Evolutionary conservation across 2,797 vertebrate genomes (phyloP).

Genomic region (Rhynchotus rufescens): DNA sequence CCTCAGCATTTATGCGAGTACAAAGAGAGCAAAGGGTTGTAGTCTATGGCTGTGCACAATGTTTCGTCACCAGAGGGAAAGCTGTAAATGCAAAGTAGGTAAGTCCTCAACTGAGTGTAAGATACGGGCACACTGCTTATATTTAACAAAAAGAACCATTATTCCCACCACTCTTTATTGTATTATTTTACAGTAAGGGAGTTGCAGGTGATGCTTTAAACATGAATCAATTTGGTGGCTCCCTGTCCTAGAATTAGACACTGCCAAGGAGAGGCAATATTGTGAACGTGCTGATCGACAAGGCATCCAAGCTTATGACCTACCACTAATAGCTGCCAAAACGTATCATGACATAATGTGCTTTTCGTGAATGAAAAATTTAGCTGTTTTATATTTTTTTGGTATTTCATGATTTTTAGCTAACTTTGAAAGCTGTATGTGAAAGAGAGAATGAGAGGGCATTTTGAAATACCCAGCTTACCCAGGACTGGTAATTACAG

Average conservation of each 20-base stretch:
- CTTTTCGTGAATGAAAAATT: background rate
- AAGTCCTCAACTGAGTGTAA: background rate
- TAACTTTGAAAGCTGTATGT: background rate
- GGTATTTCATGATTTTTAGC: background rate
- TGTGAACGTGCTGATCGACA: background rate
- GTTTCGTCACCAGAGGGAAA: background rate
- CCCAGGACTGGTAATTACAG: slow-evolving; percentile 7
- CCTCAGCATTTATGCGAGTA: background rate
- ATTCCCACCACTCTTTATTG: background rate
- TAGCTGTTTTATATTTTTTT: background rate
- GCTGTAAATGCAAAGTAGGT: background rate
- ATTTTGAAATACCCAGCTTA: background rate
- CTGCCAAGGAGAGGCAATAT: background rate
- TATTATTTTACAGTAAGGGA: background rate
- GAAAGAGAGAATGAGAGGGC: background rate
- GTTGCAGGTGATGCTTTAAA: background rate
- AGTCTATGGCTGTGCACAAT: background rate
- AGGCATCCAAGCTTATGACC: background rate
- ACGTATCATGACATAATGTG: background rate
- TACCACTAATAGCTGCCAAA: background rate
- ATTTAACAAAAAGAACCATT: background rate
- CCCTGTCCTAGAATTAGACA: background rate
- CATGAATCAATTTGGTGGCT: background rate
- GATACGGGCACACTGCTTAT: background rate
- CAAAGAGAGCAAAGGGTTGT: slow-evolving; percentile 17